A percentile compares a stretch with the other conserved stretches of the same genome.
Evolutionary conservation across 2,888 invertebrate species (phyloP).

Genomic region (Acrobasis suavella): DNA sequence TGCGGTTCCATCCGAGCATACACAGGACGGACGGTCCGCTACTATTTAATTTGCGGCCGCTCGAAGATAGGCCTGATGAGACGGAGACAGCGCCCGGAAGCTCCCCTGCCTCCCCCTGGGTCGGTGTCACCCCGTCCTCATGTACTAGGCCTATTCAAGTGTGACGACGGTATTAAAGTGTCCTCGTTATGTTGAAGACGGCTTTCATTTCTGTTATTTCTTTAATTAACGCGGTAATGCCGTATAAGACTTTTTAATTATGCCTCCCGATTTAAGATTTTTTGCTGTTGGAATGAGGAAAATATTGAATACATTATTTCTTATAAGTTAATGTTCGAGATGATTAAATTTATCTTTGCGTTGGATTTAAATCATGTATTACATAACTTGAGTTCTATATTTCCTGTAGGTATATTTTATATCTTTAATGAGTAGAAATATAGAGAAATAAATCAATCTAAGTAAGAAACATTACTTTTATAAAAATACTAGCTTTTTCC

Average conservation of each 20-base stretch:
- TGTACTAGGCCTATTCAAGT: conserved; percentile 66
- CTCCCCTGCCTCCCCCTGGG: conserved; percentile 44
- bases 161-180: conserved; percentile 56
- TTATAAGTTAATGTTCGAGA: not conserved
- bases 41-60: conserved; percentile 76
- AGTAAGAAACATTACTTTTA: too few species aligned
- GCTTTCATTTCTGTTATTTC: conserved; percentile 22
- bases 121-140: conserved; percentile 43
- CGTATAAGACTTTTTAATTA: conserved; percentile 16
- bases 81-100: conserved; percentile 77
- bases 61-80: conserved; percentile 78
- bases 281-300: not conserved
- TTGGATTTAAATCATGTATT: not conserved
- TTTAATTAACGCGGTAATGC: conserved; percentile 18
- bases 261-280: conserved; percentile 1
- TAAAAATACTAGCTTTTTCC: too few species aligned
- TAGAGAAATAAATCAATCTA: too few species aligned
- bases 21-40: conserved; percentile 40
- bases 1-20: conserved; percentile 19
- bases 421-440: not conserved
- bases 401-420: not conserved
- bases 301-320: not conserved
- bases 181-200: conserved; percentile 38
- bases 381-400: not conserved
- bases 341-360: not conserved